Percentiles rank a stretch among this genome's conserved stretches.
These are phyloP conservation scores for Parambassis ranga DNA, from an alignment of 2,797 vertebrate species.

Conservation along the genomic window DNA sequence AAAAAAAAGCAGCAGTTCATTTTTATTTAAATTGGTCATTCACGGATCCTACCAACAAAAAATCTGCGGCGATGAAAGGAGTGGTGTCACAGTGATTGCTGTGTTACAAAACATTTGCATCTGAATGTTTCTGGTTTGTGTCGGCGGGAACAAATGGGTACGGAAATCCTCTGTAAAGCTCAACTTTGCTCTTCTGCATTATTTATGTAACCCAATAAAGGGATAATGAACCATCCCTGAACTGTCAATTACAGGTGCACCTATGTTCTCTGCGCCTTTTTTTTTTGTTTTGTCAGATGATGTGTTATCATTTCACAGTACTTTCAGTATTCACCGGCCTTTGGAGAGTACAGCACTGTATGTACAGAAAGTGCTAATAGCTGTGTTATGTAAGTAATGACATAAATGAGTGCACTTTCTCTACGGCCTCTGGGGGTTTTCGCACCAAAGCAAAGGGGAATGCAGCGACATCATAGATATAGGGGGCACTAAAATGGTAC, in stretches of 20 bases:
- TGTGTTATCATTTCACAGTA: slow-evolving; percentile 14
- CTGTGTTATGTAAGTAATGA: slow-evolving; percentile 44
- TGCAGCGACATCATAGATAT: background rate
- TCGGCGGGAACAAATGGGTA: slow-evolving; percentile 25
- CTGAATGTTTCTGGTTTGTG: slow-evolving; percentile 37
- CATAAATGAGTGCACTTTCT: slow-evolving; percentile 8
- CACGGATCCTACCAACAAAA: slow-evolving; percentile 3
- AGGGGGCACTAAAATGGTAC: background rate
- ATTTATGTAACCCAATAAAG: slow-evolving; percentile 60
- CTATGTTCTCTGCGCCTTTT: slow-evolving; percentile 35
- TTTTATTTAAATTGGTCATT: slow-evolving; percentile 18
- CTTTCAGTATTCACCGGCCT: slow-evolving; percentile 15
- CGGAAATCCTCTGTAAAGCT: slow-evolving; percentile 12
- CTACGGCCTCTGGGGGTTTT: slow-evolving; percentile 15
- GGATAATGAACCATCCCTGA: slow-evolving; percentile 61
- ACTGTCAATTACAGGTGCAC: slow-evolving; percentile 59
- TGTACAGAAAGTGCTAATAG: slow-evolving; percentile 28
- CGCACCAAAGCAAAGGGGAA: slow-evolving; percentile 13
- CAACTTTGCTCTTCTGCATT: slow-evolving; percentile 13
- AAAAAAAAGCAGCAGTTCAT: background rate
- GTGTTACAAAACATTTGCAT: slow-evolving; percentile 37
- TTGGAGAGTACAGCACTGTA: slow-evolving; percentile 27
- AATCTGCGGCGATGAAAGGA: slow-evolving; percentile 14
- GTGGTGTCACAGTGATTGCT: background rate
- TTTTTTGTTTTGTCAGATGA: slow-evolving; percentile 22